These are phyloP conservation scores for Carassius carassius DNA, from an alignment of 2,113 vertebrate species.

Conservation along the genomic window DNA sequence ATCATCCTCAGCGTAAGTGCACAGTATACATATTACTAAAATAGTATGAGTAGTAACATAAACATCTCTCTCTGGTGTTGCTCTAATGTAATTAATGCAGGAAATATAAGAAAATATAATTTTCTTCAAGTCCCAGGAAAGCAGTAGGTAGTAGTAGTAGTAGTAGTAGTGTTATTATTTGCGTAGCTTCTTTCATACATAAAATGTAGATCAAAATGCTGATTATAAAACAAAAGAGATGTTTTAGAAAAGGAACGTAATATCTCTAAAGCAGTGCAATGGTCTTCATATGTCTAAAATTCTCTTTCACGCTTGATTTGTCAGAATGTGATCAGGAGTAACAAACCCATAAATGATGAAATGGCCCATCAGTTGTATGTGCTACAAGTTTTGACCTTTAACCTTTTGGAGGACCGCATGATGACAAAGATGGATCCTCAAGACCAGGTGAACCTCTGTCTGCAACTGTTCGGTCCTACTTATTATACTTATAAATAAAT, in stretches of 20 bases:
- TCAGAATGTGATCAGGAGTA: slow-evolving; percentile 92
- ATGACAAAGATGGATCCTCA: slow-evolving; percentile 99
- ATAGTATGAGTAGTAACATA: not conserved
- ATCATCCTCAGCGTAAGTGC: slow-evolving; percentile 94
- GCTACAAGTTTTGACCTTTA: slow-evolving; percentile 96
- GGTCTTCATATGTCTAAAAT: not conserved
- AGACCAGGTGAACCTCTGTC: slow-evolving; percentile 82
- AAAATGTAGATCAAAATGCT: not conserved
- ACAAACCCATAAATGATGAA: slow-evolving; percentile 91
- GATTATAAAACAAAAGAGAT: not conserved
- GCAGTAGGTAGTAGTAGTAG: not conserved
- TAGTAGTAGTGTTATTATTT: not conserved
- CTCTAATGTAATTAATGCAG: not conserved
- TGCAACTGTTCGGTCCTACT: not conserved
- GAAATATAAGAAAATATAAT: not conserved
- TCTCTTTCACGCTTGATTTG: slow-evolving; percentile 11
- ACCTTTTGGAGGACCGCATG: slow-evolving; percentile 96
- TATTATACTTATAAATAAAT: not conserved
- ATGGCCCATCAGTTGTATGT: slow-evolving; percentile 99
- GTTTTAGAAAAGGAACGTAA: not conserved
- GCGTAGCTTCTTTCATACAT: not conserved
- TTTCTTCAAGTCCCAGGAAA: not conserved
- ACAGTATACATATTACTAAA: not conserved
- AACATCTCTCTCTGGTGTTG: not conserved
- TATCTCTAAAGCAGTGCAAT: not conserved